phyloP scores from a whole-genome alignment of 1,140 invertebrate species.

The Ips typographus region DNA sequence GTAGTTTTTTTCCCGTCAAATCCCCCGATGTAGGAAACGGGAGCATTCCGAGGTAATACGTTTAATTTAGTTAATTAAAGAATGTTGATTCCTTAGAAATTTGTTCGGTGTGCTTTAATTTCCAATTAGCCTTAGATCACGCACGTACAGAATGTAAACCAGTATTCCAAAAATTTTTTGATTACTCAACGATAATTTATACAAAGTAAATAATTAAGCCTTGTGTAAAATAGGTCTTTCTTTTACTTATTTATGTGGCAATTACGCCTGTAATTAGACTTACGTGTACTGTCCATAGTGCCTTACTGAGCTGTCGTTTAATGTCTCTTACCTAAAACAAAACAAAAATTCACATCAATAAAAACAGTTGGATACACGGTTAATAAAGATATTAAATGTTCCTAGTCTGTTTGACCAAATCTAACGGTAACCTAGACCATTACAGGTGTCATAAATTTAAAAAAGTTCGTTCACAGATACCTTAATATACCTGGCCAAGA shows the following conservation, averaged over 20 bases:
- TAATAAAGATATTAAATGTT: constrained; percentile 25
- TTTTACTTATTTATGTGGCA: too few relatives aligned
- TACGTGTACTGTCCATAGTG: background rate
- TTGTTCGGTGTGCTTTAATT: constrained; percentile 10
- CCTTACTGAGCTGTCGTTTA: background rate
- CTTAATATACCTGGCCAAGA: constrained; percentile 31
- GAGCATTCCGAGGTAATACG: constrained; percentile 22
- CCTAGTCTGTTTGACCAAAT: constrained; percentile 18
- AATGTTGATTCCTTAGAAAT: constrained; percentile 21
- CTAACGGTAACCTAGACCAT: constrained; percentile 29
- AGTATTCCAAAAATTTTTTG: constrained; percentile 1
- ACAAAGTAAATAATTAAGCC: too few relatives aligned
- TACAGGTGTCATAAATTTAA: constrained; percentile 33
- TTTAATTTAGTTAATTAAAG: constrained; percentile 29
- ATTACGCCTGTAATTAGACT: too few relatives aligned
- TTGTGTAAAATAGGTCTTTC: too few relatives aligned
- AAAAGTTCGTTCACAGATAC: constrained; percentile 36
- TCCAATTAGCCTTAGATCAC: constrained; percentile 4
- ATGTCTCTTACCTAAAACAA: constrained; percentile 13
- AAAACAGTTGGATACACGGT: background rate
- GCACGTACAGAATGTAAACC: background rate
- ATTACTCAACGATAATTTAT: background rate
- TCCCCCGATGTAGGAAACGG: constrained; percentile 14
- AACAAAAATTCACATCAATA: background rate
- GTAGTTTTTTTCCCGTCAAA: constrained; percentile 8